phyloP scores from a whole-genome alignment of 2,797 vertebrate genomes.

The Rallus crepitans region DNA sequence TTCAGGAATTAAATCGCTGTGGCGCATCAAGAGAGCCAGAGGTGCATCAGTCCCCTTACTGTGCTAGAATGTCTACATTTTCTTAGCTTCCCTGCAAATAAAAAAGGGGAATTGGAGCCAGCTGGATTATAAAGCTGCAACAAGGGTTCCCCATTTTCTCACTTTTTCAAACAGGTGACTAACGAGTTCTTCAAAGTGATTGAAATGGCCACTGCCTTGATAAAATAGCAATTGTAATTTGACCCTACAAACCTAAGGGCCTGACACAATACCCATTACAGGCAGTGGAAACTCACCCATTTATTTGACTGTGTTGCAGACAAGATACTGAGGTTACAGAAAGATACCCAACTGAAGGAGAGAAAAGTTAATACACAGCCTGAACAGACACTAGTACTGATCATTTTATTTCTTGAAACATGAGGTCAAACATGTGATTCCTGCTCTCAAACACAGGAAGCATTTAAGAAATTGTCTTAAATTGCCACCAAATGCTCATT shows the following conservation, averaged over 20 bases:
- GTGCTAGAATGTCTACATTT: background rate
- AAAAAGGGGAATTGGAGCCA: background rate
- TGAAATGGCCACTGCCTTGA: background rate
- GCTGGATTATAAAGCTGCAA: background rate
- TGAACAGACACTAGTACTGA: background rate
- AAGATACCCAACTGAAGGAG: rapidly evolving
- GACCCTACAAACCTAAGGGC: background rate
- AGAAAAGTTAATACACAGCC: background rate
- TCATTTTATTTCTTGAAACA: background rate
- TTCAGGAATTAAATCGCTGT: constrained; percentile 4
- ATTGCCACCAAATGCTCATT: background rate
- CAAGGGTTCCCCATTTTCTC: background rate
- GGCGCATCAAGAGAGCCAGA: background rate
- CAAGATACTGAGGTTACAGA: background rate
- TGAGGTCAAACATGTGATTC: background rate
- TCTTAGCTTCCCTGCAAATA: background rate
- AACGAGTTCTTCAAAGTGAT: background rate
- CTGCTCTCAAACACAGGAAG: background rate
- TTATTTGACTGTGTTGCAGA: background rate
- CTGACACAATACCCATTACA: background rate
- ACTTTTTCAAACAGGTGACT: background rate
- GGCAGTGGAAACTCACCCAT: background rate
- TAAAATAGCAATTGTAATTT: background rate
- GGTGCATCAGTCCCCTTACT: background rate
- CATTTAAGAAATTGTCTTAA: background rate